phyloP scores from a whole-genome alignment of 2,797 vertebrate species.

The Harpagifer antarcticus region DNA sequence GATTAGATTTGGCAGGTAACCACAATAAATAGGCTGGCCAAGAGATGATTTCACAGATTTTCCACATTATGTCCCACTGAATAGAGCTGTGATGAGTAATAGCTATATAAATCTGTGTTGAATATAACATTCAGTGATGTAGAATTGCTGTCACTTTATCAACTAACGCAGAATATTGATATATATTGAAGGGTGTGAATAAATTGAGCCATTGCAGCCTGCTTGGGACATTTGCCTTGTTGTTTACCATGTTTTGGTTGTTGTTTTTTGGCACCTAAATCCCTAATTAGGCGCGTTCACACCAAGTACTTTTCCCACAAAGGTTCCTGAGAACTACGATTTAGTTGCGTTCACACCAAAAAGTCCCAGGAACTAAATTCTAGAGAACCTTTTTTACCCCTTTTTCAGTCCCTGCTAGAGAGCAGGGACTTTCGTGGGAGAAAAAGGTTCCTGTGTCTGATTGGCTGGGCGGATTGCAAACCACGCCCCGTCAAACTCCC shows the following conservation, averaged over 20 bases:
- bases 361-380: no score
- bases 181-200: conserved; percentile 44
- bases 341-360: no score
- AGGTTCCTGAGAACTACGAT: no score
- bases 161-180: conserved; percentile 3
- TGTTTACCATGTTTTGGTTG: not conserved
- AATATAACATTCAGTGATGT: conserved; percentile 48
- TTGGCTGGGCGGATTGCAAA: no score
- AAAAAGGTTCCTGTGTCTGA: no score
- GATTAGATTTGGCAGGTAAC: conserved; percentile 28
- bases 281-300: no score
- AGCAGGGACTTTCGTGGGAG: no score
- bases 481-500: no score
- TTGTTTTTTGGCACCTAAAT: conserved; percentile 13
- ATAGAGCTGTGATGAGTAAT: conserved; percentile 20
- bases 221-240: conserved; percentile 15
- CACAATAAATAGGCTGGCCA: conserved; percentile 13
- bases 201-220: conserved; percentile 25
- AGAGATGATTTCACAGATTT: conserved; percentile 46
- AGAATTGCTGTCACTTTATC: conserved; percentile 40
- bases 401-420: no score
- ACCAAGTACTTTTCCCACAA: no score
- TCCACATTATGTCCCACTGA: conserved; percentile 5
- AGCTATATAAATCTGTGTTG: conserved; percentile 39
- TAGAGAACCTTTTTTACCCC: no score